phyloP scores from a whole-genome alignment of 1,140 invertebrate species.

The Myzus persicae region DNA sequence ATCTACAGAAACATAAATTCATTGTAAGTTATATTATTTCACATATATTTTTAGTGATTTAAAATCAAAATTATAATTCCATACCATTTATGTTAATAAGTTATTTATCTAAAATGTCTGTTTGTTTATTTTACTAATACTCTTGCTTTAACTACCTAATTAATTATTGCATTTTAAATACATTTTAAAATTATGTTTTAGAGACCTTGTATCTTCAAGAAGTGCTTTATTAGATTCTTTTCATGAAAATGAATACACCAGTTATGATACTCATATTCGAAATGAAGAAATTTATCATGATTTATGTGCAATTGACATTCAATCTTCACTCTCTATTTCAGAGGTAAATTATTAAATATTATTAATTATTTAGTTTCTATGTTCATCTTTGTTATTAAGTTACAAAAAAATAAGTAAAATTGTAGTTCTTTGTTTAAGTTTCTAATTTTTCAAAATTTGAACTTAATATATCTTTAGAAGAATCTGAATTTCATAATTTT shows the following conservation, averaged over 20 bases:
- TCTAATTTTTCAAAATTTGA: too few species aligned
- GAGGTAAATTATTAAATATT: slow-evolving; percentile 53
- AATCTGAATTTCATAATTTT: too few species aligned
- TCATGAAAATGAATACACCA: slow-evolving; percentile 68
- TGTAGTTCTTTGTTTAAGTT: too few species aligned
- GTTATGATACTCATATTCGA: slow-evolving; percentile 72
- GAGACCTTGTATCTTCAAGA: slow-evolving; percentile 49
- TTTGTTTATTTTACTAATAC: not conserved
- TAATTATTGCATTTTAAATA: not conserved
- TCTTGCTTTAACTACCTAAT: not conserved
- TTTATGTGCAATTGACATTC: slow-evolving; percentile 72
- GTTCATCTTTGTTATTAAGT: too few species aligned
- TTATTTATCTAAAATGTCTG: not conserved
- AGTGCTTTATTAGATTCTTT: slow-evolving; percentile 54
- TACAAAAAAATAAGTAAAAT: too few species aligned
- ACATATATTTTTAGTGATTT: not conserved
- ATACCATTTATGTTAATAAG: not conserved
- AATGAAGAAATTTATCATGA: slow-evolving; percentile 86
- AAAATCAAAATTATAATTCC: not conserved
- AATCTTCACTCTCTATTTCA: slow-evolving; percentile 44
- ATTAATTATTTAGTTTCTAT: not conserved
- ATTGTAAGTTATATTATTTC: slow-evolving; percentile 64
- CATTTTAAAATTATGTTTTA: not conserved
- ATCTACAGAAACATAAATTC: slow-evolving; percentile 80
- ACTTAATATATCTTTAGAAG: too few species aligned